phyloP scores from a whole-genome alignment of 2,797 vertebrate species.

The Diplodus sargus region DNA sequence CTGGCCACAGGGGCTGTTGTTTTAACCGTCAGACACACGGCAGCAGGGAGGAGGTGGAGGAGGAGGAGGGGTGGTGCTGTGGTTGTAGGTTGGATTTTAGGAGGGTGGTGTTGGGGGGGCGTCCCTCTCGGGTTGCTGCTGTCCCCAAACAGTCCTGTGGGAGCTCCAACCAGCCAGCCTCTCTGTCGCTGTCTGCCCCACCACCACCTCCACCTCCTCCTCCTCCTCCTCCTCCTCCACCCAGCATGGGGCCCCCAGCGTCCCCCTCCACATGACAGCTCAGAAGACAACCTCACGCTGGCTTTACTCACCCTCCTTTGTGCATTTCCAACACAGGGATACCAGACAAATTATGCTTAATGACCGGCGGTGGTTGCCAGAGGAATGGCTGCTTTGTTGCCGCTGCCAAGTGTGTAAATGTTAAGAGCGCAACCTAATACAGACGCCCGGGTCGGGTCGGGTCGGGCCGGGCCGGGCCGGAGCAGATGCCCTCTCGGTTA shows the following conservation, averaged over 20 bases:
- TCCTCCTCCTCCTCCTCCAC: slow-evolving; percentile 15
- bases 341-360: slow-evolving; percentile 85
- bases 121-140: slow-evolving; percentile 78
- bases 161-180: slow-evolving; percentile 72
- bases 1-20: slow-evolving; percentile 79
- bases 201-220: not conserved
- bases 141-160: slow-evolving; percentile 76
- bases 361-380: slow-evolving; percentile 72
- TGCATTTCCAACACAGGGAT: slow-evolving; percentile 80
- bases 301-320: slow-evolving; percentile 78
- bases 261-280: slow-evolving; percentile 80
- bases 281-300: slow-evolving; percentile 82
- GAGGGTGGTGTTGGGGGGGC: not conserved
- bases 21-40: slow-evolving; percentile 74
- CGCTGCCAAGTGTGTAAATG: slow-evolving; percentile 74
- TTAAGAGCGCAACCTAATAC: slow-evolving; percentile 39
- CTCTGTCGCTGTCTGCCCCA: slow-evolving; percentile 75
- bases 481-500: slow-evolving; percentile 54
- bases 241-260: slow-evolving; percentile 73
- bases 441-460: slow-evolving; percentile 23
- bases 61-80: slow-evolving; percentile 37
- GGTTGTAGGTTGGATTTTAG: slow-evolving; percentile 50
- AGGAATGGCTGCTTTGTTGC: slow-evolving; percentile 77
- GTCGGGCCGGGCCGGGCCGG: not conserved
- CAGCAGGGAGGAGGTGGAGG: slow-evolving; percentile 30